Evolutionary conservation across 2,113 vertebrate species (phyloP).

Genomic region (Perognathus longimembris): DNA sequence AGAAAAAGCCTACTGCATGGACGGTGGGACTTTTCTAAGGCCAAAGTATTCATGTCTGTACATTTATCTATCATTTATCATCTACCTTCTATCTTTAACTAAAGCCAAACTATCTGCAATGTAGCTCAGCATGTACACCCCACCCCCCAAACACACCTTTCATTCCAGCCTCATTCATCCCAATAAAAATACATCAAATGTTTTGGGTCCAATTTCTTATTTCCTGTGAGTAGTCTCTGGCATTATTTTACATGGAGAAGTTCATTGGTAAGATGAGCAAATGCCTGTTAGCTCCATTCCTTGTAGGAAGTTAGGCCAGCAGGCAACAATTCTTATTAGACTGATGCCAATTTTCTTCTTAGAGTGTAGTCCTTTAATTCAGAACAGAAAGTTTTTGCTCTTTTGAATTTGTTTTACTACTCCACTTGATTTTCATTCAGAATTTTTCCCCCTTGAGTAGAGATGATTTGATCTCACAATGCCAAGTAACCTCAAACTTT

Average conservation of each 20-base stretch:
- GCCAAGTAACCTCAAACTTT: conserved; percentile 13
- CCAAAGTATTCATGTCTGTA: conserved; percentile 5
- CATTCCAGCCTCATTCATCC: not conserved
- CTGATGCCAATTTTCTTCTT: conserved; percentile 36
- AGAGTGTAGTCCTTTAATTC: conserved; percentile 40
- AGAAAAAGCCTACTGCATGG: not conserved
- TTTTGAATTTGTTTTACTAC: conserved; percentile 57
- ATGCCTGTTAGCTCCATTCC: not conserved
- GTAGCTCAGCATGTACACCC: not conserved
- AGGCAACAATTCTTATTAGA: not conserved
- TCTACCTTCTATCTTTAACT: not conserved
- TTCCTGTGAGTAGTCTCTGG: conserved; percentile 25
- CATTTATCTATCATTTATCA: not conserved
- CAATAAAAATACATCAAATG: conserved; percentile 53
- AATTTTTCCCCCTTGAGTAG: not conserved
- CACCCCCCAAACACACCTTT: not conserved
- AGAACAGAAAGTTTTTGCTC: conserved; percentile 57
- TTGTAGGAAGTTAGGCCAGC: not conserved
- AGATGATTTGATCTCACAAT: conserved; percentile 49
- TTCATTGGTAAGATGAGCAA: conserved; percentile 49
- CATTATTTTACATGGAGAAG: not conserved
- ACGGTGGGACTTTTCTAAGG: not conserved
- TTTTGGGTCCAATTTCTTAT: conserved; percentile 53
- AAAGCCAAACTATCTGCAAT: conserved; percentile 31
- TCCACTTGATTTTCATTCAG: conserved; percentile 38